Evolutionary conservation across 2,113 vertebrate species (phyloP).

Genomic region (Oncorhynchus clarkii): DNA sequence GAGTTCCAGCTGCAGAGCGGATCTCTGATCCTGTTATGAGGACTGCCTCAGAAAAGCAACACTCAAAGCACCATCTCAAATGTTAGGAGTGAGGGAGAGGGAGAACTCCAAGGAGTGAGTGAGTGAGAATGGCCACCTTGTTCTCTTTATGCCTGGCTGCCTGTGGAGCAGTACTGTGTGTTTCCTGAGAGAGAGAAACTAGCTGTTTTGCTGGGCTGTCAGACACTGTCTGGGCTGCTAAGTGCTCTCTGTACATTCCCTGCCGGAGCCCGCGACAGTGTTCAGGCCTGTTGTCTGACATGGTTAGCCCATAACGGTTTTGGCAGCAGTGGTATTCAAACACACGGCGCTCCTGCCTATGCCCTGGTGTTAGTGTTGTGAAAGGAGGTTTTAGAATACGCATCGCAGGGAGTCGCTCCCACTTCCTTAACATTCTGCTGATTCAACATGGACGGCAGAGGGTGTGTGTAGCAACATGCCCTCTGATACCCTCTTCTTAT

Average conservation of each 20-base stretch:
- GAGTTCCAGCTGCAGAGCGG: not conserved
- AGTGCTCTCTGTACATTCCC: constrained; percentile 8
- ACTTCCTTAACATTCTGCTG: constrained; percentile 60
- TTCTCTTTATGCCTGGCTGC: not conserved
- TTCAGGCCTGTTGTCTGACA: not conserved
- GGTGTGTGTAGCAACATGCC: not conserved
- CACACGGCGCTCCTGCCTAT: constrained; percentile 8
- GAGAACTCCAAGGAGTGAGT: not conserved
- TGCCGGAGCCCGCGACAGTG: not conserved
- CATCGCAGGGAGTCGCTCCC: constrained; percentile 39
- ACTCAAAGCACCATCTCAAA: not conserved
- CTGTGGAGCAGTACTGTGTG: not conserved
- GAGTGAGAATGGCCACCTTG: not conserved
- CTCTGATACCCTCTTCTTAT: not conserved
- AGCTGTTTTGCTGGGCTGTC: not conserved
- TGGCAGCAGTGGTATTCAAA: constrained; percentile 11
- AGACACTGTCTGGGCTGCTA: not conserved
- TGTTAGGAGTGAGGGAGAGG: not conserved
- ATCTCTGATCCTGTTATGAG: not conserved
- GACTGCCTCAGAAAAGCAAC: not conserved
- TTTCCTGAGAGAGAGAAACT: not conserved
- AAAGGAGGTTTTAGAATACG: constrained; percentile 51
- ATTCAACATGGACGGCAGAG: constrained; percentile 2
- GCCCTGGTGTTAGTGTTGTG: constrained; percentile 43
- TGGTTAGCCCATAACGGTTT: constrained; percentile 4